Evolutionary conservation across 2,113 vertebrate genomes (phyloP), one percentile per base, ranked within the genome.

Genomic region (Planiliza haematocheilus): DNA sequence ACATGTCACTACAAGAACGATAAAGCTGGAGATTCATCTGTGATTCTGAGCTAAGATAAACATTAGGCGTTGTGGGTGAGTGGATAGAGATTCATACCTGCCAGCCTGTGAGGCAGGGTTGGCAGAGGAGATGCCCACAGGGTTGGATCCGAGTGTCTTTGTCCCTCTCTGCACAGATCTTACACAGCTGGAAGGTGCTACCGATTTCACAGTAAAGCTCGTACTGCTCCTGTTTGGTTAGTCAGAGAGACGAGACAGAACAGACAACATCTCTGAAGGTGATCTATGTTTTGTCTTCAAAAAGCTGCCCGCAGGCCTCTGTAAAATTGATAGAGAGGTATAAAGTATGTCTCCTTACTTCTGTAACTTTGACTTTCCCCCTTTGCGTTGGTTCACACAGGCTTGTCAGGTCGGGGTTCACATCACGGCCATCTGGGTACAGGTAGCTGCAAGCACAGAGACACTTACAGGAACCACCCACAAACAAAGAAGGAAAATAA

Each of bases 181-280:
- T 97, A 64, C 96, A 97, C 51, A 95, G 89, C 85, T 97, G 93
- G 59, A 96, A 97, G 0, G 95, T 95, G 89, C 95, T 96, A 57
- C 94, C 89, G 52, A 97, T 95, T 50, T 95, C 94, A 84, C 95
- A 95, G 83, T 97, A 96, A 0, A 96, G 86, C 82, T 93, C 94
- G 73, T 95, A 95, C 81, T 97, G 94, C 42, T 97, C 96, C 95
- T 96, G 84, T 46, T 1, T 0, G 67, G 55, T 24, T 52, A 24
- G 60, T 36, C 30, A 55, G 45, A 36, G 11, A 63, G 12, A 70
- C 4, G 17, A 58, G 0, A 49, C 34, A 70, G 49, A 65, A 36
- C 12, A 60, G 14, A 59, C 8, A 49, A 17, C 16, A 42, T 46
- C 13, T 53, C 56, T 68, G 59, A 9, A 37, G 63, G 34, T 36